Conservation (phyloP, 1,140 invertebrate genomes). For the Melipona quadrifasciata region DNA sequence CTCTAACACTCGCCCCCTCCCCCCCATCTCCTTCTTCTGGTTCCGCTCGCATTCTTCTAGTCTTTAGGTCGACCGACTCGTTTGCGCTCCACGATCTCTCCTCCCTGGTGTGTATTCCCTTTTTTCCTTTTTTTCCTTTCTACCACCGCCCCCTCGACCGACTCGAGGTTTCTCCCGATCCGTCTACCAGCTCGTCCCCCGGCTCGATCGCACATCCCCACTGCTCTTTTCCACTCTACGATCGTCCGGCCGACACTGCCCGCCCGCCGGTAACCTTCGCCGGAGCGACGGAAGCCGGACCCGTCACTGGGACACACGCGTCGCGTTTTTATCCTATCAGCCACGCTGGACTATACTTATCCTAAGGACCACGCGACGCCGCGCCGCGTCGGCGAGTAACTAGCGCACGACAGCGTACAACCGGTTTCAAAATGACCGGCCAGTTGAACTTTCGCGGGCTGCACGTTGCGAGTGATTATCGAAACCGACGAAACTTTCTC, state of each 20-base stretch:
- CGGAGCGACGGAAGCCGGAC: constrained; percentile 1
- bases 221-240: background rate
- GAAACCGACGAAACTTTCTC: no score
- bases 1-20: background rate
- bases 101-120: background rate
- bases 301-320: constrained; percentile 58
- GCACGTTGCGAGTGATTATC: no score
- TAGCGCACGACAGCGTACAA: background rate
- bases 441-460: no score
- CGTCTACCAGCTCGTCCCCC: background rate
- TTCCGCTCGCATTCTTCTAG: constrained; percentile 6
- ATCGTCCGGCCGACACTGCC: background rate
- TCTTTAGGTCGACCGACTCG: constrained; percentile 1
- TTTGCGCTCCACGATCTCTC: background rate
- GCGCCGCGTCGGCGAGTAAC: background rate
- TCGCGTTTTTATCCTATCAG: constrained; percentile 49
- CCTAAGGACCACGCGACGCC: constrained; percentile 21
- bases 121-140: background rate
- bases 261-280: constrained; percentile 4
- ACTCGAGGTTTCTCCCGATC: background rate
- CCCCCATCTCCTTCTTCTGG: constrained; percentile 2
- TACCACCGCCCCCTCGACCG: background rate
- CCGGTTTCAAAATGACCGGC: background rate
- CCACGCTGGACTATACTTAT: constrained; percentile 29
- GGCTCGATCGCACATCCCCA: background rate